phyloP scores from a whole-genome alignment of 1,140 invertebrate species.

The Trinorchestia longiramus region DNA sequence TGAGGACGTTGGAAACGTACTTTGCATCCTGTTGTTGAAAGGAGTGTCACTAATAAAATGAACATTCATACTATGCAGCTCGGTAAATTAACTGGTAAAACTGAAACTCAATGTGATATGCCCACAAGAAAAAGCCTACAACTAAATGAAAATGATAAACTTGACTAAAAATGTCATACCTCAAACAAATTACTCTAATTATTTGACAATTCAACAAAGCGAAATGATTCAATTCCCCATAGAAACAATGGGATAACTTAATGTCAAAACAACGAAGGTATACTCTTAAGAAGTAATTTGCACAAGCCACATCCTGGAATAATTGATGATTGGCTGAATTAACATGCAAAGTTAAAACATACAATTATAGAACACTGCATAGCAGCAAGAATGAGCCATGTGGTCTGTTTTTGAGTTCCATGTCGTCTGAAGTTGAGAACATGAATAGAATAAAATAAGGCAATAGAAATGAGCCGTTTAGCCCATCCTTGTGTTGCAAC shows the following conservation, averaged over 20 bases:
- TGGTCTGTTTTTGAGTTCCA: not conserved
- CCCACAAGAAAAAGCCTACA: not conserved
- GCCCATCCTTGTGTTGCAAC: too few species aligned
- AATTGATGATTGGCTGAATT: too few species aligned
- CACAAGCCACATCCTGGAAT: not conserved
- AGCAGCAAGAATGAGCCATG: too few species aligned
- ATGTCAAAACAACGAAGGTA: not conserved
- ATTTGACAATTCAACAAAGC: not conserved
- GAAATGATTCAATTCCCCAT: not conserved
- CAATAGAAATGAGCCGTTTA: too few species aligned
- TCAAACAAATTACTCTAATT: not conserved
- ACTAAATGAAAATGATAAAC: too few species aligned
- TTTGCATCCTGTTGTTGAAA: too few species aligned
- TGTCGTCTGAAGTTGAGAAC: not conserved
- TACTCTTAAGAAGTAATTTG: not conserved
- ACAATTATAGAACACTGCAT: too few species aligned
- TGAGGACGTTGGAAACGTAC: not conserved
- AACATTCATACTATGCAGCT: not conserved
- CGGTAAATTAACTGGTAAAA: not conserved
- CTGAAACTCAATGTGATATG: not conserved
- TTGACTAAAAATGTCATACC: too few species aligned
- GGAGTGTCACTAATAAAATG: not conserved
- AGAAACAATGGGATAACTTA: not conserved
- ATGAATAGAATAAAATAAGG: not conserved
- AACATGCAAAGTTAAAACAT: too few species aligned